phyloP scores from a whole-genome alignment of 2,797 vertebrate genomes.

The Pipistrellus kuhlii region DNA sequence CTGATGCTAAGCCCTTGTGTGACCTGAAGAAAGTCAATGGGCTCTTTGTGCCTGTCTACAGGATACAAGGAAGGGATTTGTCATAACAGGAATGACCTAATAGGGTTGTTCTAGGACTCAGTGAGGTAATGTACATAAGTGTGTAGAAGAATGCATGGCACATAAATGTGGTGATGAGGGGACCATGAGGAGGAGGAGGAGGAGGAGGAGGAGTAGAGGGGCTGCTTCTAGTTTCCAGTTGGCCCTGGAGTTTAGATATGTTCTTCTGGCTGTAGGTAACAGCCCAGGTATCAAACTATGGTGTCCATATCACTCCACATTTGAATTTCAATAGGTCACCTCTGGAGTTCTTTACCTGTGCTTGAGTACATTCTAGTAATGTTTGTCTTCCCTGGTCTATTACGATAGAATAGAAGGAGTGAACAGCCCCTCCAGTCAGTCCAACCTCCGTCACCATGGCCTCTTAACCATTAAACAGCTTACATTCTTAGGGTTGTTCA shows the following conservation, averaged over 20 bases:
- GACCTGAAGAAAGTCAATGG: not conserved
- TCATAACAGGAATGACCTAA: not conserved
- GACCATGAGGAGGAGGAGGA: accelerated
- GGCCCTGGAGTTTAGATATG: not conserved
- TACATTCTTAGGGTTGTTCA: not conserved
- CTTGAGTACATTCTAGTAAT: not conserved
- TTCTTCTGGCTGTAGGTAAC: not conserved
- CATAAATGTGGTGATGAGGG: not conserved
- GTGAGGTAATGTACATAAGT: not conserved
- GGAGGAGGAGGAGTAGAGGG: not conserved
- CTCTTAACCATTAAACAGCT: not conserved
- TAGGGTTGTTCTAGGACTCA: not conserved
- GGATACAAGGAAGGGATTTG: not conserved
- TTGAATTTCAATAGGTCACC: not conserved
- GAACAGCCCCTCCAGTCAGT: not conserved
- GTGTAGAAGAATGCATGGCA: not conserved
- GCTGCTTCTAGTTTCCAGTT: not conserved
- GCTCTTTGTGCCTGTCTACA: not conserved
- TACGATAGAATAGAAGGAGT: not conserved
- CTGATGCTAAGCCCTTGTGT: not conserved
- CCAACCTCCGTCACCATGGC: too few relatives aligned
- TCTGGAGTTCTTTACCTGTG: not conserved
- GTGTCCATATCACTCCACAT: not conserved
- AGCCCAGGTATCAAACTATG: not conserved
- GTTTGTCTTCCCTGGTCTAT: conserved; percentile 7